phyloP scores from a whole-genome alignment of 2,113 vertebrate genomes.

The Riparia riparia region DNA sequence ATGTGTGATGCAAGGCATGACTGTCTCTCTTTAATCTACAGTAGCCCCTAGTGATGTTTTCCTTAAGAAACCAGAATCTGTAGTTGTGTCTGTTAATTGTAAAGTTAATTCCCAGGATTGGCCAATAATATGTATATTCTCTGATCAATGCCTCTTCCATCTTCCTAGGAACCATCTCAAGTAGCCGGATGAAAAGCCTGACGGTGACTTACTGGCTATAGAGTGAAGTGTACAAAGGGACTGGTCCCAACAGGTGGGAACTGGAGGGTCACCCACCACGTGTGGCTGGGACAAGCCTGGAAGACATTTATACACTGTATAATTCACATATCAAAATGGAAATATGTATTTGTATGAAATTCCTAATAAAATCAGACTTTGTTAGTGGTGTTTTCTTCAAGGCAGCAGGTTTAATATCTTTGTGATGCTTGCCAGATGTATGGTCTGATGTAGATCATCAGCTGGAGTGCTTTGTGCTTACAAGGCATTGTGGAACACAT shows the following conservation, averaged over 20 bases:
- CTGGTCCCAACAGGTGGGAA: neutral
- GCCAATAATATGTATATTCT: neutral
- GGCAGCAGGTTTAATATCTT: neutral
- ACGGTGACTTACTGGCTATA: neutral
- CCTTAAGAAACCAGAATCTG: neutral
- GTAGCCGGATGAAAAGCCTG: neutral
- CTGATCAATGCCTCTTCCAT: neutral
- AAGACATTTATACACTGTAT: neutral
- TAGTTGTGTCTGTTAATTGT: neutral
- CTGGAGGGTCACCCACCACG: neutral
- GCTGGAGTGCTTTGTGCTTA: neutral
- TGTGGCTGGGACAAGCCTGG: neutral
- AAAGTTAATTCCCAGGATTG: neutral
- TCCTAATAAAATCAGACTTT: neutral
- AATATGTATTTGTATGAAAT: neutral
- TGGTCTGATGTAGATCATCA: neutral
- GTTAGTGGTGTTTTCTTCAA: neutral
- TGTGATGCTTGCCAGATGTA: slow-evolving; percentile 28
- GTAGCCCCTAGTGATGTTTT: neutral
- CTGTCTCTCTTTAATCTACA: neutral
- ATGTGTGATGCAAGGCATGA: neutral
- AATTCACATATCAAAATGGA: neutral
- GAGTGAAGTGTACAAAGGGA: neutral
- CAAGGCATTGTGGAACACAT: slow-evolving; percentile 3
- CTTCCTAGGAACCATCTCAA: neutral